phyloP scores from a whole-genome alignment of 2,797 vertebrate genomes.

The Molossus alvarezi region DNA sequence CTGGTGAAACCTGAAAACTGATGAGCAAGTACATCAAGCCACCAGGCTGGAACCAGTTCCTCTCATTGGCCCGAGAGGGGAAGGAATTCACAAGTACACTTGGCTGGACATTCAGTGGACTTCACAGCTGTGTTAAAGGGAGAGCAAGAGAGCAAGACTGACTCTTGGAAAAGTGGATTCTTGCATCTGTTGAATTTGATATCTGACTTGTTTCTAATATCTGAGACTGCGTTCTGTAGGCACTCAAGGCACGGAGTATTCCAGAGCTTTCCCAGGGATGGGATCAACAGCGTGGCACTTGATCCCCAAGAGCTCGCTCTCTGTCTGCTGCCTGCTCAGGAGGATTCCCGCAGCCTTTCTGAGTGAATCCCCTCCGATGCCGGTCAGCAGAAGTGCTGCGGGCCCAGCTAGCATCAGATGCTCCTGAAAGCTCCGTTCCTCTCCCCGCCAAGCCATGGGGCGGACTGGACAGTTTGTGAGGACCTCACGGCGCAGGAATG shows the following conservation, averaged over 20 bases:
- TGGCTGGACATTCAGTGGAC: constrained; percentile 50
- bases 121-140: constrained; percentile 57
- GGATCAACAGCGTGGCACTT: neutral
- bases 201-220: neutral
- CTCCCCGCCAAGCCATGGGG: constrained; percentile 67
- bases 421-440: constrained; percentile 72
- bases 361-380: constrained; percentile 76
- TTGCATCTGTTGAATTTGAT: neutral
- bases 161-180: constrained; percentile 27
- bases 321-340: constrained; percentile 73
- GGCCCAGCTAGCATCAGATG: constrained; percentile 62
- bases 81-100: constrained; percentile 73
- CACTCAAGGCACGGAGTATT: constrained; percentile 55
- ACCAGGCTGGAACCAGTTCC: constrained; percentile 48
- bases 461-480: constrained; percentile 68
- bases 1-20: constrained; percentile 74
- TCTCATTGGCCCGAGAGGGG: constrained; percentile 42
- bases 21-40: constrained; percentile 55
- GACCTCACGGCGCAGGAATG: constrained; percentile 71
- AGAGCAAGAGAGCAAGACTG: neutral
- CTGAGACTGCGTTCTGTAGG: constrained; percentile 24
- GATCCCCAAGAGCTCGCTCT: constrained; percentile 57
- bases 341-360: constrained; percentile 75
- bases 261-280: constrained; percentile 64
- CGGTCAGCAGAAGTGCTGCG: constrained; percentile 46